These are phyloP conservation scores for Amphiura filiformis DNA, from an alignment of 35 echinoderm and acorn worm species.

Conservation along the genomic window DNA sequence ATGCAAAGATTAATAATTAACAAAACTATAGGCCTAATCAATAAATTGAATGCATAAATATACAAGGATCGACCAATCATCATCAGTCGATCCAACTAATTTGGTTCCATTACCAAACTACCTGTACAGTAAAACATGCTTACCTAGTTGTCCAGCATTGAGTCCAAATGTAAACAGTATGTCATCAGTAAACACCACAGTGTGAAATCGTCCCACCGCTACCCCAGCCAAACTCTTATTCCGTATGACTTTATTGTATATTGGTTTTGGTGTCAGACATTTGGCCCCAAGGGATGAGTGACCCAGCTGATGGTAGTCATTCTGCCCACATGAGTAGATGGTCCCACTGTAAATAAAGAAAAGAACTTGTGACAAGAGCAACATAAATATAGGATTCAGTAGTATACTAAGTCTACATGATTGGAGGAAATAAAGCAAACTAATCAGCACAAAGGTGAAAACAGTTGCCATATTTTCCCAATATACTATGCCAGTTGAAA, in stretches of 20 bases:
- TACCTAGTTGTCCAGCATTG: conserved; percentile 96
- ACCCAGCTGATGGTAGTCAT: conserved; percentile 77
- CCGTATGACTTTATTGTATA: conserved; percentile 61
- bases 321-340: conserved; percentile 84
- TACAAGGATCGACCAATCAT: too few relatives aligned
- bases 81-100: too few relatives aligned
- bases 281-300: conserved; percentile 58
- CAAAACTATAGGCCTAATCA: too few relatives aligned
- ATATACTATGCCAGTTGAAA: too few relatives aligned
- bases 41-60: too few relatives aligned
- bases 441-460: too few relatives aligned
- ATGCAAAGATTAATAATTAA: too few relatives aligned
- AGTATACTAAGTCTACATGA: not conserved
- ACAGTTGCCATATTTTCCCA: too few relatives aligned
- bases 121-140: too few relatives aligned
- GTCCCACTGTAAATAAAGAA: conserved; percentile 65
- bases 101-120: too few relatives aligned
- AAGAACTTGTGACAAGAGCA: not conserved
- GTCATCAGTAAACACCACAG: conserved; percentile 66
- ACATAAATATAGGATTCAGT: not conserved
- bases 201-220: conserved; percentile 83
- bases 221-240: conserved; percentile 57
- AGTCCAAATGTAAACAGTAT: conserved; percentile 85
- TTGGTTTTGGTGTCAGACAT: conserved; percentile 64
- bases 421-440: not conserved